phyloP scores from a whole-genome alignment of 2,113 vertebrate species.

The Miniopterus natalensis region DNA sequence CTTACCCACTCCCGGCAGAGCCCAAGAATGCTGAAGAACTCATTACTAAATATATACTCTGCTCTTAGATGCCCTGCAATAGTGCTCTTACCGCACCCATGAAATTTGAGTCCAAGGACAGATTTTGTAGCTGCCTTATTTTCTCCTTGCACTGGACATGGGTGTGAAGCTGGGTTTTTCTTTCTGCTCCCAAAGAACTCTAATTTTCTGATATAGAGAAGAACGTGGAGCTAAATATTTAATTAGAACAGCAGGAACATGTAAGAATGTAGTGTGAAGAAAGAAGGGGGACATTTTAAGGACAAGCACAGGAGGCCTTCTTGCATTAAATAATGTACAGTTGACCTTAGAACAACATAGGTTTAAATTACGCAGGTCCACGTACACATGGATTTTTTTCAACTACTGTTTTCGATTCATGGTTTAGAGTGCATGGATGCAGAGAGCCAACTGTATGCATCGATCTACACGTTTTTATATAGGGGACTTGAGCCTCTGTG shows the following conservation, averaged over 20 bases:
- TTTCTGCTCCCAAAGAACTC: neutral
- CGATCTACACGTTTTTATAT: neutral
- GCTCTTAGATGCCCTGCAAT: neutral
- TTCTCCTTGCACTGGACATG: neutral
- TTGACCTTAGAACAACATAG: neutral
- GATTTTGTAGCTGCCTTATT: neutral
- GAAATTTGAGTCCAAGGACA: neutral
- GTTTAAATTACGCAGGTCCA: neutral
- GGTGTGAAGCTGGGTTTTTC: neutral
- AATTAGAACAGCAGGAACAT: neutral
- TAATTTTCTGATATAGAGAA: neutral
- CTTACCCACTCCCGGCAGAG: neutral
- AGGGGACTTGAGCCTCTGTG: neutral
- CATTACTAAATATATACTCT: neutral
- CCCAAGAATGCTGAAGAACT: constrained; percentile 25
- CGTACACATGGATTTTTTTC: too few species aligned
- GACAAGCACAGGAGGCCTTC: neutral
- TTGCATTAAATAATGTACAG: neutral
- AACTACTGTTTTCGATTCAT: neutral
- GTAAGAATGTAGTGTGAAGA: neutral
- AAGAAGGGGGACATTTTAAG: neutral
- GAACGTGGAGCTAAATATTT: neutral
- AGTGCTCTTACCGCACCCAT: neutral
- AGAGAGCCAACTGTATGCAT: neutral
- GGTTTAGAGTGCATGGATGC: neutral